Evolutionary conservation across 2,888 invertebrate genomes (phyloP), one percentile per base, ranked within the genome.

Genomic region (Temnothorax unifasciatus): DNA sequence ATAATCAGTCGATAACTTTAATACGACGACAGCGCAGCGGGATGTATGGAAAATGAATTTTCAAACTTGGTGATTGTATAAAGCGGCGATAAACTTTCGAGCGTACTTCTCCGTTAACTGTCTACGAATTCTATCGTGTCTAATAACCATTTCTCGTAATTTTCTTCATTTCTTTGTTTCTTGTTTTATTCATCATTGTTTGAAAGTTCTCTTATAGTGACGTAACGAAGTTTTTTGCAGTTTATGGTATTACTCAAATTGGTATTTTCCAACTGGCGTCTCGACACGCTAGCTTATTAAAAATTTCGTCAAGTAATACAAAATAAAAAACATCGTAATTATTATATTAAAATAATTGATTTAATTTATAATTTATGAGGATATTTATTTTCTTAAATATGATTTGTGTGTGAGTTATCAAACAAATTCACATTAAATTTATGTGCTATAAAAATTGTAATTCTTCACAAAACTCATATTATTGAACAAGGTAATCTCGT

Each of bases 1-100:
- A 71, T 69, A 47, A 79, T 69, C 68, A 69, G 44, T 79, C 69
- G 77, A 79, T 79, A 69, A 79, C 57, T 79, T 57, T 44, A 50
- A 44, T 71, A 50, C 21, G 29, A 13, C 34, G 15, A 73, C 34
- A 29, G 29, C 29, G 6, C 34, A 63, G 25, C 54, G 50, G 34
- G 29, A 79, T 57, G 21, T 69, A 79, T 71, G 71, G 71, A 47
- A 75, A 75, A 75, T 21, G 63, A 63, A 79, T 71, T 69, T 71
- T 71, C 47, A 47, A 69, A 47, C 57, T 79, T 71, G 41, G 29
- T 57, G 79, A 44, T 57, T 59, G 34, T 52, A 21, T 18, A 59
- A 71, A 79, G 34, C 44, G 21, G 15, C 34, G 29, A 44, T 57
- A 44, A 79, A 79, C 77, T 71, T 79, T n/a, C 47, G 44, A 59